Conservation (phyloP, 2,797 vertebrate species). For the Hafferia zeledoni region DNA sequence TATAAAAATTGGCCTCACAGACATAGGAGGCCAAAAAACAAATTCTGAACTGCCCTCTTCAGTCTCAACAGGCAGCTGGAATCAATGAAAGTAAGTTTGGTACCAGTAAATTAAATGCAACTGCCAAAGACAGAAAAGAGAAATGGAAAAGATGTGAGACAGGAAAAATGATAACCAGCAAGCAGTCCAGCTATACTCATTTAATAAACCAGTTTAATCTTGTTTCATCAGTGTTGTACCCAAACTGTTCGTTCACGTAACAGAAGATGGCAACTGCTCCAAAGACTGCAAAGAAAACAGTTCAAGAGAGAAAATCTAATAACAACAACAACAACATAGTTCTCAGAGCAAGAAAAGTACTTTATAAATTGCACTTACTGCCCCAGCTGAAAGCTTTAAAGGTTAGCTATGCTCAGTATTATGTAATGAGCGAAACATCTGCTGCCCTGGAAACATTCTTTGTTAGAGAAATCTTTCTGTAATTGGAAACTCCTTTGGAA, state of each 20-base stretch:
- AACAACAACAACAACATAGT: neutral
- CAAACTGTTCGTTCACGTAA: neutral
- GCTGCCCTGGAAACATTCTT: slow-evolving; percentile 59
- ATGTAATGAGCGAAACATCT: slow-evolving; percentile 56
- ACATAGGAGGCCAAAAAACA: neutral
- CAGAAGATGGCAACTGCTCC: neutral
- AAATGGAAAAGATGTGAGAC: neutral
- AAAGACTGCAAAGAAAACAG: neutral
- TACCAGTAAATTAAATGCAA: neutral
- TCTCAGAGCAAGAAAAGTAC: neutral
- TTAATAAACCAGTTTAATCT: neutral
- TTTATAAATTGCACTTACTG: neutral
- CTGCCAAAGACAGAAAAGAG: neutral
- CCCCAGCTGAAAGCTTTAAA: slow-evolving; percentile 5
- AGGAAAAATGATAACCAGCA: neutral
- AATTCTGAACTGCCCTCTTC: neutral
- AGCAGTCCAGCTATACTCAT: neutral
- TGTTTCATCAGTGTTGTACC: neutral
- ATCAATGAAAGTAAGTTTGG: neutral
- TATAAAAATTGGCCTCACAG: neutral
- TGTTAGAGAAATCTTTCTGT: slow-evolving; percentile 41
- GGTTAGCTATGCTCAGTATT: slow-evolving; percentile 30
- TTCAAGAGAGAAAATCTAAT: neutral
- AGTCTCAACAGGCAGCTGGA: neutral
- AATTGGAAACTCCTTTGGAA: slow-evolving; percentile 51